Percentiles rank a stretch among this genome's conserved stretches.
Conservation (phyloP, 2,113 vertebrate species). For the Collichthys lucidus region DNA sequence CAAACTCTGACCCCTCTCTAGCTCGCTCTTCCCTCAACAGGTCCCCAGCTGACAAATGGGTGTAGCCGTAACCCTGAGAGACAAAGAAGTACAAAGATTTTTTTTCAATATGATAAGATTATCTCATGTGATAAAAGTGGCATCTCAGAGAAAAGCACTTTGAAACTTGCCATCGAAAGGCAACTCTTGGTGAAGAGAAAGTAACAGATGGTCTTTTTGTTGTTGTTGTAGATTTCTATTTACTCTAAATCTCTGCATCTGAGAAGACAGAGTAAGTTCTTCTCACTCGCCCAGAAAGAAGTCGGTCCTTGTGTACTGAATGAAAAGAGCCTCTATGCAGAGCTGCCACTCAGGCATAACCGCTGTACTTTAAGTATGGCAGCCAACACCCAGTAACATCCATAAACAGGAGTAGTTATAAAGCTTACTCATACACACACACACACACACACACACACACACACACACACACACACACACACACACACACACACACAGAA, state of each 20-base stretch:
- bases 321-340: constrained; percentile 62
- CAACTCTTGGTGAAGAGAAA: background rate
- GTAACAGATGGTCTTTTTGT: background rate
- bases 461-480: background rate
- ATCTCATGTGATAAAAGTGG: background rate
- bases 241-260: background rate
- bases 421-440: constrained; percentile 14
- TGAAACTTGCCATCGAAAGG: background rate
- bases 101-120: background rate
- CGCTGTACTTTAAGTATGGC: background rate
- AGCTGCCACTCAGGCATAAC: constrained; percentile 40
- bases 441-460: constrained; percentile 7
- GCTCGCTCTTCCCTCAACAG: constrained; percentile 93
- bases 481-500: constrained; percentile 7
- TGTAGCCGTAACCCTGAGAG: constrained; percentile 92
- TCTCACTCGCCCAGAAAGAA: constrained; percentile 5
- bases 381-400: constrained; percentile 56
- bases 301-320: constrained; percentile 15
- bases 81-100: background rate
- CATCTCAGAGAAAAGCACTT: background rate
- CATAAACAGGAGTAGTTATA: constrained; percentile 25
- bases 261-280: background rate
- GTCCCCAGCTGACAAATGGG: constrained; percentile 96
- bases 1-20: constrained; percentile 89
- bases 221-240: background rate